Evolutionary conservation across 2,888 invertebrate species (phyloP), one percentile per base, ranked within the genome.

Genomic region (Agonopterix arenella): DNA sequence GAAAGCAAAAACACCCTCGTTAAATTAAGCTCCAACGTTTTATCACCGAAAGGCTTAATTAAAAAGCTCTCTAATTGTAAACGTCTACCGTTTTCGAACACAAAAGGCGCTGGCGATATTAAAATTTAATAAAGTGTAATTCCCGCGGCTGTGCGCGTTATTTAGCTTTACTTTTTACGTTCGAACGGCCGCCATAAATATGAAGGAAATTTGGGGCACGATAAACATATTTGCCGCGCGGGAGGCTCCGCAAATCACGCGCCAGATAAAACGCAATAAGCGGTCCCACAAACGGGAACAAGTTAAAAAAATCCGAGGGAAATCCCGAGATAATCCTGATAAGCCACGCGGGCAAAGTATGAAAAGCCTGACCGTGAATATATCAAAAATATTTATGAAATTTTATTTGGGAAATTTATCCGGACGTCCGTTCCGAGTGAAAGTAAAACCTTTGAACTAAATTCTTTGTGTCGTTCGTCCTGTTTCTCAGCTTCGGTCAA

Each of bases 331-430:
- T 86, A 79, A 85, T 85, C 84, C 85, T 71, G 84, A 84, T 85
- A 84, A 86, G 80, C 85, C 86, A 83, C 83, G 84, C 76, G 76
- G 76, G 73, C 73, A 72, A 80, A 80, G 78, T 79, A 82, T 79
- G 74, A 76, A 78, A 80, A 75, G 73, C 83, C 84, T 84, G 86
- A 84, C 84, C 84, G 77, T 79, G 83, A 84, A 85, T 88, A 84
- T 75, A 84, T 85, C 79, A 85, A 79, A 80, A 79, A 81, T 80
- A 83, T 84, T 83, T 80, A 80, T 74, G 73, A 77, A 82, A 80
- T 77, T 78, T 77, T 74, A 76, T 82, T 81, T 75, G 65, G 61
- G 61, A 66, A 70, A 73, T 76, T 76, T 70, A 77, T 76, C 69
- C 71, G 52, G 61, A 67, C 66, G 70, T 62, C 67, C 68, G 64